Evolutionary conservation across 2,797 vertebrate species (phyloP), one percentile per base, ranked within the genome.

Genomic region (Lophius americanus): DNA sequence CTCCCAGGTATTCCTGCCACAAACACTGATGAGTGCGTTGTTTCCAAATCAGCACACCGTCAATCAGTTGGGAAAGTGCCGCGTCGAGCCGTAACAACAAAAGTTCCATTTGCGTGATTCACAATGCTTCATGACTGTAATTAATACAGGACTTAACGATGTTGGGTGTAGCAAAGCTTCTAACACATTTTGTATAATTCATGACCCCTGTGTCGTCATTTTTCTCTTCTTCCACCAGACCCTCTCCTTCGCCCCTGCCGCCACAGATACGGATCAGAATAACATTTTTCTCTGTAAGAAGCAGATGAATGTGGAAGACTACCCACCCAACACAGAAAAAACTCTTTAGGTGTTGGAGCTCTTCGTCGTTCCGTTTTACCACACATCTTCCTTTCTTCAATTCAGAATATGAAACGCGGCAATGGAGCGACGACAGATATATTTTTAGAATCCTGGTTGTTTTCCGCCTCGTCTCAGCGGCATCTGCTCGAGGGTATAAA

Each of bases 241-340:
- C 76, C 80, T 88, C 71, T 58, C 86, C 73, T 77, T 78, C 67
- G 72, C 82, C 81, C 75, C 77, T 73, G 88, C 90, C 88, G 84
- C 89, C 83, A 88, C 85, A 85, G 85, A 75, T 85, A 89, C 86
- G 68, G 64, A 86, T 79, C 83, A 85, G 76, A 68, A 87, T 87
- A 89, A 87, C 83, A 84, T 85, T 66, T 75, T 73, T 80, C 73
- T 83, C 59, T 83, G 77, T 79, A 23, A 81, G 76, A 83, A 84
- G 81, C 49, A 82, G 78, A 83, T 81, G 75, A 85, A 84, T 76
- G 68, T 76, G 71, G 60, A 79, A 78, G 51, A 77, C 78, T n/a
- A 69, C 70, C 60, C 58, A 51, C 62, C 74, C 10, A 11, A 78
- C 75, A 67, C 73, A 51, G 70, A 51, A 52, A 3, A 75, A 3